These are phyloP conservation scores for Saguinus imperator DNA, from an alignment of 2,113 vertebrate genomes.

Conservation along the genomic window DNA sequence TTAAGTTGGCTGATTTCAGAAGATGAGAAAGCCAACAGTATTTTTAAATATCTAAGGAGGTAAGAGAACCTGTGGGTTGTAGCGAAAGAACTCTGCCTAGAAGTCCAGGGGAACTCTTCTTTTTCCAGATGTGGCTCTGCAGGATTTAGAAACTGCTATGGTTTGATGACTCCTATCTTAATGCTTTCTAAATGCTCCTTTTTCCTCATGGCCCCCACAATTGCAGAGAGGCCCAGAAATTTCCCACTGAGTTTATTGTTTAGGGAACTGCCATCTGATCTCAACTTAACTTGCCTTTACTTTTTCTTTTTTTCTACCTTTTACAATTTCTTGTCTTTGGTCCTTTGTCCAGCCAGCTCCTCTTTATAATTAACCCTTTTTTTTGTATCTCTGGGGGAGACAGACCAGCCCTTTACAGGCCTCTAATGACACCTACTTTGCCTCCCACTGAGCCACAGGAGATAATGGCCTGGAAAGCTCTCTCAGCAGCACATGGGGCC, in stretches of 20 bases:
- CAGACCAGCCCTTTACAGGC: conserved; percentile 48
- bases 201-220: not conserved
- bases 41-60: conserved; percentile 3
- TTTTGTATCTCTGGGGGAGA: conserved; percentile 39
- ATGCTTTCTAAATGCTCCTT: conserved; percentile 55
- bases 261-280: conserved; percentile 14
- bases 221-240: conserved; percentile 28
- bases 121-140: not conserved
- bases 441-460: conserved; percentile 60
- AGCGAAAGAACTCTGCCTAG: not conserved
- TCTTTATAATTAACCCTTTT: conserved; percentile 66
- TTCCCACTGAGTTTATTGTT: conserved; percentile 39
- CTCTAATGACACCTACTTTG: conserved; percentile 73
- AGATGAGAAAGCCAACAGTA: not conserved
- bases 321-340: conserved; percentile 60
- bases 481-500: not conserved
- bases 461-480: conserved; percentile 76
- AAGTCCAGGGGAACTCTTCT: not conserved
- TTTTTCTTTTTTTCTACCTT: conserved; percentile 8
- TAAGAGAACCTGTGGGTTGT: not conserved
- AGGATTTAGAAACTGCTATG: conserved; percentile 12
- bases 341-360: conserved; percentile 56
- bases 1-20: conserved; percentile 16
- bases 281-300: conserved; percentile 28
- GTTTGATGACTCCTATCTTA: conserved; percentile 49